Percentiles rank a stretch among this genome's conserved stretches.
Conservation (phyloP, 1,140 invertebrate species). For the Camponotus floridanus region DNA sequence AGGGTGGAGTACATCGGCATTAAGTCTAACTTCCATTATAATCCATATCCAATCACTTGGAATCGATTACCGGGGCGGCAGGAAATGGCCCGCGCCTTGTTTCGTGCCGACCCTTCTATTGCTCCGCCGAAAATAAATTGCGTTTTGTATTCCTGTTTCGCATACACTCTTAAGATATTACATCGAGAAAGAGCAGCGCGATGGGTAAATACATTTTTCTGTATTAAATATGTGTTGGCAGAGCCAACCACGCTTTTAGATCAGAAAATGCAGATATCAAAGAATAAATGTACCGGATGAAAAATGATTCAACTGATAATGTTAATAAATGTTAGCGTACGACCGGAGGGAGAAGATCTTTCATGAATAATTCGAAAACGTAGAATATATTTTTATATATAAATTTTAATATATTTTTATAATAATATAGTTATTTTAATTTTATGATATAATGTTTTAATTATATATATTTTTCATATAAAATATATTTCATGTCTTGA, state of each 20-base stretch:
- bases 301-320: not conserved
- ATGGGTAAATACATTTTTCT: slow-evolving; percentile 19
- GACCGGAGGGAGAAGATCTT: no score
- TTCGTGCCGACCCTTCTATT: slow-evolving; percentile 56
- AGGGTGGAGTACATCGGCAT: slow-evolving; percentile 50
- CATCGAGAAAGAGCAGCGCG: not conserved
- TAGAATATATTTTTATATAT: no score
- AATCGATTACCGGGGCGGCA: slow-evolving; percentile 78
- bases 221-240: not conserved
- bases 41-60: slow-evolving; percentile 81
- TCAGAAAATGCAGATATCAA: not conserved
- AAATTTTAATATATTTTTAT: no score
- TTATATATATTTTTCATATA: no score
- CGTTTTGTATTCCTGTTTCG: slow-evolving; percentile 11
- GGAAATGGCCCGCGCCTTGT: slow-evolving; percentile 79
- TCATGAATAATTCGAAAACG: not conserved
- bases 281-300: not conserved
- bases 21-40: slow-evolving; percentile 72
- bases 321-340: not conserved
- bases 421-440: no score
- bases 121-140: slow-evolving; percentile 66
- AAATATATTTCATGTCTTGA: not conserved
- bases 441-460: no score
- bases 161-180: slow-evolving; percentile 31
- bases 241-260: not conserved